Conservation (phyloP, 2,888 invertebrate genomes). For the Trichopoda pennipes region DNA sequence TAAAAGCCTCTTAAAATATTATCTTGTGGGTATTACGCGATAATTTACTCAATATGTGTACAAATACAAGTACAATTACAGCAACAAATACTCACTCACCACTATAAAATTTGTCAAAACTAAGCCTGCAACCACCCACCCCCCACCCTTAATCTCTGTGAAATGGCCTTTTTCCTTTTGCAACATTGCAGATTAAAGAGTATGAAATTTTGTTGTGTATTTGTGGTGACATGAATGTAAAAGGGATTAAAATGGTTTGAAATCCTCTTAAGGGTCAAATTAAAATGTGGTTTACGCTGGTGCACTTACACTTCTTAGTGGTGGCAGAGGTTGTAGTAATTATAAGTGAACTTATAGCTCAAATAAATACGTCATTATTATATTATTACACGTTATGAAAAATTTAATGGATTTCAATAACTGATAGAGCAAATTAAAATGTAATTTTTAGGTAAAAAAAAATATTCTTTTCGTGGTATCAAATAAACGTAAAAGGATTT, state of each 20-base stretch:
- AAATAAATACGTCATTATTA: not conserved
- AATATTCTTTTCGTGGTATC: not conserved
- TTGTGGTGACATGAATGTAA: slow-evolving; percentile 44
- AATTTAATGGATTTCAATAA: not conserved
- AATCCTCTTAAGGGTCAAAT: slow-evolving; percentile 65
- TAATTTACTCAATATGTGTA: slow-evolving; percentile 26
- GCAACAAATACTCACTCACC: slow-evolving; percentile 10
- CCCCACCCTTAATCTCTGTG: not conserved
- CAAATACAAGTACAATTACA: slow-evolving; percentile 30
- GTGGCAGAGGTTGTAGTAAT: slow-evolving; percentile 21
- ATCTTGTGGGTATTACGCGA: slow-evolving; percentile 32
- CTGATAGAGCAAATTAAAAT: too few species aligned
- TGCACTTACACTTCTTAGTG: slow-evolving; percentile 36
- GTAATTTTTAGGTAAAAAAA: too few species aligned
- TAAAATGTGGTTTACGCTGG: slow-evolving; percentile 63
- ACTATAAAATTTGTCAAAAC: slow-evolving; percentile 33
- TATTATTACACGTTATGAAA: slow-evolving; percentile 9
- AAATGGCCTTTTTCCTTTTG: slow-evolving; percentile 27
- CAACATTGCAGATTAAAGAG: not conserved
- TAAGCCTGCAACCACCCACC: slow-evolving; percentile 15
- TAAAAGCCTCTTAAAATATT: slow-evolving; percentile 52
- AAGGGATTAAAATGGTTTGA: slow-evolving; percentile 58
- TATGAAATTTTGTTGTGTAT: not conserved
- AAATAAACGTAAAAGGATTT: not conserved
- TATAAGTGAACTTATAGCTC: slow-evolving; percentile 14